These are phyloP conservation scores for Chelidonichthys spinosus DNA, from an alignment of 2,797 vertebrate genomes.

Conservation along the genomic window DNA sequence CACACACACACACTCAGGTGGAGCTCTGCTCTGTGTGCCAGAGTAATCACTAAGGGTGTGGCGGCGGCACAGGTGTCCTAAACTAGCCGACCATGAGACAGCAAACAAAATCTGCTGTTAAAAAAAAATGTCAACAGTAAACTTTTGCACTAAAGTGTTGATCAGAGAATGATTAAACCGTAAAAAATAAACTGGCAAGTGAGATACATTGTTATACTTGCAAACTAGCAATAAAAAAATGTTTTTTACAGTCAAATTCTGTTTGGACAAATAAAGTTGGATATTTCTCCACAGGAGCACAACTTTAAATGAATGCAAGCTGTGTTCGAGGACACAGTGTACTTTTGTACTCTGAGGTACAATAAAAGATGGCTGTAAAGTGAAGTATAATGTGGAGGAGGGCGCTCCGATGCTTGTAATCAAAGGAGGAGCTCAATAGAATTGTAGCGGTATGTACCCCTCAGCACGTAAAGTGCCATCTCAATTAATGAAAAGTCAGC, in stretches of 20 bases:
- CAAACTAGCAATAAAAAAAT: background rate
- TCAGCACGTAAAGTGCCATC: background rate
- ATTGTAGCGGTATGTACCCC: background rate
- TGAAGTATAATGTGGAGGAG: background rate
- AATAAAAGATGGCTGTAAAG: background rate
- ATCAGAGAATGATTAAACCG: background rate
- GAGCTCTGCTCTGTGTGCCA: background rate
- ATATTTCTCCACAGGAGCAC: background rate
- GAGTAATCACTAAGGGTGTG: slow-evolving; percentile 18
- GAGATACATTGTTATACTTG: background rate
- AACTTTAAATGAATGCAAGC: background rate
- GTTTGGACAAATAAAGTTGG: background rate
- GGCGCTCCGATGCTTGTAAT: background rate
- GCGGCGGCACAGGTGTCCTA: slow-evolving; percentile 29
- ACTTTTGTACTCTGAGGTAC: background rate
- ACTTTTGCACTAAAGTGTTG: background rate
- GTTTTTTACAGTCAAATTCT: background rate
- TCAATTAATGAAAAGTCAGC: slow-evolving; percentile 3
- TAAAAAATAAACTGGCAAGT: background rate
- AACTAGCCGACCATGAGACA: slow-evolving; percentile 31
- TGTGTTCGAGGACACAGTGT: background rate
- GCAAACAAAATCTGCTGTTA: background rate
- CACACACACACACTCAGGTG: slow-evolving; percentile 22
- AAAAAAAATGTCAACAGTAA: background rate
- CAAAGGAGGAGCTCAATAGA: background rate